A percentile compares a stretch with the other conserved stretches of the same genome.
Evolutionary conservation across 2,888 invertebrate species (phyloP).

Genomic region (Antheraea assamensis): DNA sequence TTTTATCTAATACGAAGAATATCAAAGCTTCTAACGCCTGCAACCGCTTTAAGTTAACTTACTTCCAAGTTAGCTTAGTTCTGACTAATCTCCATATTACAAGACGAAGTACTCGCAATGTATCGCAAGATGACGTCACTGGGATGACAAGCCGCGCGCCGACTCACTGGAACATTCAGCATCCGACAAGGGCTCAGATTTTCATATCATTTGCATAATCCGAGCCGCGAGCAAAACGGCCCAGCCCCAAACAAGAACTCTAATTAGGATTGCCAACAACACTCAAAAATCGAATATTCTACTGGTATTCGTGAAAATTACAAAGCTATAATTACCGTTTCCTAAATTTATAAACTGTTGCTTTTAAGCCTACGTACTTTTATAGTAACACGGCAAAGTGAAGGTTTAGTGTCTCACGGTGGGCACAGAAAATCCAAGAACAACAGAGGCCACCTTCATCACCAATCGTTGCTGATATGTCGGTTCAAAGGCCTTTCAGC

Average conservation of each 20-base stretch:
- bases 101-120: slow-evolving; percentile 18
- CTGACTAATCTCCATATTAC: slow-evolving; percentile 3
- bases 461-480: no score
- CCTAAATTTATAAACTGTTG: no score
- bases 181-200: slow-evolving; percentile 49
- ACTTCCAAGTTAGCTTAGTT: not conserved
- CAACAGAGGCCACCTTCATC: no score
- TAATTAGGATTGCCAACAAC: slow-evolving; percentile 27
- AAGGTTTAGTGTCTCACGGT: no score
- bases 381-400: no score
- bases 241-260: slow-evolving; percentile 18
- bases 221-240: slow-evolving; percentile 23
- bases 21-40: not conserved
- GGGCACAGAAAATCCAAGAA: no score
- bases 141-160: slow-evolving; percentile 14
- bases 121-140: slow-evolving; percentile 24
- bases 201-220: slow-evolving; percentile 72
- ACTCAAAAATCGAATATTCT: slow-evolving; percentile 24
- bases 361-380: no score
- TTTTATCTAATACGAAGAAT: not conserved
- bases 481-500: no score
- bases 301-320: no score
- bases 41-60: not conserved
- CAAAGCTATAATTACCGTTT: no score
- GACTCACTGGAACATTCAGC: slow-evolving; percentile 21